Evolutionary conservation across 2,888 invertebrate genomes (phyloP).

Genomic region (Eubasilissa splendida): DNA sequence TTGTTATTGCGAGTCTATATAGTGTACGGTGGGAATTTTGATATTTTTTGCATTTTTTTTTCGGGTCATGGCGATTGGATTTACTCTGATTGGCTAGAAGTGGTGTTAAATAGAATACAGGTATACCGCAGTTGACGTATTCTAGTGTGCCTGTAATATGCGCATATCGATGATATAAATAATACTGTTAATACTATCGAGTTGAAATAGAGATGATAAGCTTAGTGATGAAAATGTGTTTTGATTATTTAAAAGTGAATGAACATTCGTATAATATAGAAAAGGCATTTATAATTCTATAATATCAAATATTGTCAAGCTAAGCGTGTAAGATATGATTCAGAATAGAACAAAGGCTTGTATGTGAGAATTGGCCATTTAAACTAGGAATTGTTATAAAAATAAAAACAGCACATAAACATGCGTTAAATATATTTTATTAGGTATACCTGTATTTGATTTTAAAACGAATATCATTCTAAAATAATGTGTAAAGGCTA

Average conservation of each 20-base stretch:
- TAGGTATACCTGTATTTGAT: slow-evolving; percentile 6
- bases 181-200: not conserved
- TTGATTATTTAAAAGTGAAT: slow-evolving; percentile 15
- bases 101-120: slow-evolving; percentile 3
- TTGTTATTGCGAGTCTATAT: slow-evolving; percentile 55
- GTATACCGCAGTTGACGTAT: not conserved
- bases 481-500: no score
- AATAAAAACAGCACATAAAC: no score
- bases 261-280: slow-evolving; percentile 5
- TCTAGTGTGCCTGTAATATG: not conserved
- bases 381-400: no score
- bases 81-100: slow-evolving; percentile 25
- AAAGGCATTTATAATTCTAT: not conserved
- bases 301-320: no score
- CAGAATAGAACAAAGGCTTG: no score
- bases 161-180: not conserved
- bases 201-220: not conserved
- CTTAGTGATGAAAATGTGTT: not conserved
- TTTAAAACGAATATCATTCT: not conserved
- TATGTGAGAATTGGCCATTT: no score
- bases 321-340: no score
- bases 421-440: not conserved
- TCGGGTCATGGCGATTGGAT: slow-evolving; percentile 14
- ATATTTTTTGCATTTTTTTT: slow-evolving; percentile 37
- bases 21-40: slow-evolving; percentile 35